Base-by-base conservation (phyloP, 2,113 vertebrate genomes). In the Notarius quadriscutis region DNA sequence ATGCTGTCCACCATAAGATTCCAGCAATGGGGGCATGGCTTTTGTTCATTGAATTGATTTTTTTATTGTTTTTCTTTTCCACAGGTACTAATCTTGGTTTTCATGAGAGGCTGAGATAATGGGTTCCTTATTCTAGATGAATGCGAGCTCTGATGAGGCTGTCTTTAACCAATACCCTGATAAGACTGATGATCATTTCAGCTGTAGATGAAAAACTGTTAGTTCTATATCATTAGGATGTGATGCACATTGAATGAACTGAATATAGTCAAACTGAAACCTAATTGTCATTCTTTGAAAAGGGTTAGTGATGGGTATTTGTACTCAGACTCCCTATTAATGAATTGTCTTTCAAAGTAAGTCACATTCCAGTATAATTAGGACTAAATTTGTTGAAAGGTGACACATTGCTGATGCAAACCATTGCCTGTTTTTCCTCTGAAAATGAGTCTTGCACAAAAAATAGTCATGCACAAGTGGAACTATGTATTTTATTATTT, bases 351-450 rank as follows among this genome's bases (percentile, higher is more conserved):
- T 86, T 69, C 63, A 62, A 83, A 84, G 74, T 22, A 57, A 85
- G 84, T 85, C 86, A 84, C 62, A 48, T 74, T 88, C 14, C 57
- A 20, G 2, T n/a, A 75, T 84, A 25, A 63, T 88, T 86, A 90
- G 69, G 81, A 62, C 81, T 81, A 71, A 85, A 25, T 84, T 83
- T 88, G 71, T 55, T 86, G 63, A 84, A 55, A 88, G 72, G 62
- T 48, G 84, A 88, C 85, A 74, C 89, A 87, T 84, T 89, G 91
- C 91, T 92, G 88, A 92, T 85, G 81, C 18, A 41, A 69, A 81
- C 74, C 55, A 55, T 87, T 88, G 50, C 65, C 85, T 92, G 67
- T 89, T 90, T 90, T 67, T 86, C 81, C 83, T 34, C 48, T 79
- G 55, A 63, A 62, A 90, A 90, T 80, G 14, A 85, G 17, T 62